phyloP scores from a whole-genome alignment of 2,797 vertebrate genomes.

The Strix occidentalis region DNA sequence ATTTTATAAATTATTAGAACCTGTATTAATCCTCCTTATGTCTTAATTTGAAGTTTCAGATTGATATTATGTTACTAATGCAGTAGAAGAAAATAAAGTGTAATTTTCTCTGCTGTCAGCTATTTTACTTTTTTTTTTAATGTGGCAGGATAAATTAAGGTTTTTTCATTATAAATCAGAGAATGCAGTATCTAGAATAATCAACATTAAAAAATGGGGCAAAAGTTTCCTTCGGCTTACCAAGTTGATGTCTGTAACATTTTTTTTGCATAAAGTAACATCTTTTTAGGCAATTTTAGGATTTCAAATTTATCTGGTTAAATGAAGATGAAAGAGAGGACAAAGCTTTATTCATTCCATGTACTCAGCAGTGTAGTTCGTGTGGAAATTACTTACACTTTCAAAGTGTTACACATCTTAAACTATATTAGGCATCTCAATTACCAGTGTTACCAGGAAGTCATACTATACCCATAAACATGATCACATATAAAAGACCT shows the following conservation, averaged over 20 bases:
- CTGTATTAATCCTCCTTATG: background rate
- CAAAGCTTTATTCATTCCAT: background rate
- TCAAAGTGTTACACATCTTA: background rate
- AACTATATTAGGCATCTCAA: background rate
- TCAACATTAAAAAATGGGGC: background rate
- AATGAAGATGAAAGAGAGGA: background rate
- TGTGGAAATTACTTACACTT: background rate
- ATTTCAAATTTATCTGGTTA: background rate
- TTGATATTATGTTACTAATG: background rate
- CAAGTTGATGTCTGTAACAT: background rate
- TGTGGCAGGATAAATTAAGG: background rate
- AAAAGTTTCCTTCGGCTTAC: background rate
- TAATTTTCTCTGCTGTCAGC: background rate
- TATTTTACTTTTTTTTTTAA: background rate
- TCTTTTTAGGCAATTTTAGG: background rate
- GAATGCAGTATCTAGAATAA: background rate
- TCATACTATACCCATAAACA: background rate
- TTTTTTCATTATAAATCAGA: background rate
- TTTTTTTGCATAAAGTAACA: background rate
- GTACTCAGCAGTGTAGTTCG: background rate
- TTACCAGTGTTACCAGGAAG: background rate
- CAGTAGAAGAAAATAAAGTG: background rate
- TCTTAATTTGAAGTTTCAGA: background rate
- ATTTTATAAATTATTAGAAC: background rate
- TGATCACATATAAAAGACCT: background rate